Percentiles rank a stretch among this genome's conserved stretches.
phyloP scores from a whole-genome alignment of 1,140 invertebrate genomes.

The Eumaeus atala region DNA sequence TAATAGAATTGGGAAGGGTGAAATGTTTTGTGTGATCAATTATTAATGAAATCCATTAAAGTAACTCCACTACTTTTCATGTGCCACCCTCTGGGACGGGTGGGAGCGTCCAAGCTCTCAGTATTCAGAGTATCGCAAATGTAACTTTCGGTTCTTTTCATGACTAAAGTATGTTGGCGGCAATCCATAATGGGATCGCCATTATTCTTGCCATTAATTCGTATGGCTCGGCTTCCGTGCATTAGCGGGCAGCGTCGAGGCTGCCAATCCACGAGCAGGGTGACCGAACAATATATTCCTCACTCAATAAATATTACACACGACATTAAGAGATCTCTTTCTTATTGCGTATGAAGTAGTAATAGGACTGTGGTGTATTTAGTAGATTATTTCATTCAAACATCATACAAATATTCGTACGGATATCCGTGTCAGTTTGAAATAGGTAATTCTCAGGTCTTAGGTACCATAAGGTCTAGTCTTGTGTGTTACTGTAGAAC shows the following conservation, averaged over 20 bases:
- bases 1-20: slow-evolving; percentile 11
- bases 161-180: slow-evolving; percentile 74
- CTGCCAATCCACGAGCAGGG: slow-evolving; percentile 59
- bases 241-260: slow-evolving; percentile 58
- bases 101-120: slow-evolving; percentile 53
- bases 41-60: slow-evolving; percentile 18
- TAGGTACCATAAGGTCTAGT: no score
- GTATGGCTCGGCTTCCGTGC: slow-evolving; percentile 69
- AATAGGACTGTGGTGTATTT: not conserved
- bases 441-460: no score
- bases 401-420: no score
- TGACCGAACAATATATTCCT: slow-evolving; percentile 49
- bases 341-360: not conserved
- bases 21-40: slow-evolving; percentile 16
- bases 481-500: no score
- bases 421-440: no score
- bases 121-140: slow-evolving; percentile 74
- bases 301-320: slow-evolving; percentile 31
- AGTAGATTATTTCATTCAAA: no score
- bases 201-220: slow-evolving; percentile 75
- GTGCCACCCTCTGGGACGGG: slow-evolving; percentile 35
- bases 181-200: slow-evolving; percentile 74
- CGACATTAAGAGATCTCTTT: slow-evolving; percentile 5
- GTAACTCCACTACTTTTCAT: slow-evolving; percentile 36
- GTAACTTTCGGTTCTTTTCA: slow-evolving; percentile 75